These are phyloP conservation scores for Plutomurus gul DNA, from an alignment of 1,140 invertebrate species.

Conservation along the genomic window DNA sequence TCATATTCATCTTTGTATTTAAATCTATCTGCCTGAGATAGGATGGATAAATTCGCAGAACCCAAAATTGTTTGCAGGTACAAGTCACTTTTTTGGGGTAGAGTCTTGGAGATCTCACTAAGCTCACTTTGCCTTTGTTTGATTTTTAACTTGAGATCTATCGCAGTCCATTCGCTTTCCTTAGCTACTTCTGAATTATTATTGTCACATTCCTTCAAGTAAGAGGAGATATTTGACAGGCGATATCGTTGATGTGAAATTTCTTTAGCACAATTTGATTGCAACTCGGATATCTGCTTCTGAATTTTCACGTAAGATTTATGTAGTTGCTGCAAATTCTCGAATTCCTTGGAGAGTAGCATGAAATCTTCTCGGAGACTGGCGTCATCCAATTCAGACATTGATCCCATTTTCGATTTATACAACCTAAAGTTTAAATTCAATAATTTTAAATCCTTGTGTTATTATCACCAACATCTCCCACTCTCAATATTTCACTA, in stretches of 20 bases:
- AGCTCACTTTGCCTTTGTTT: slow-evolving; percentile 76
- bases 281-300: slow-evolving; percentile 79
- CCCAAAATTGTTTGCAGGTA: slow-evolving; percentile 94
- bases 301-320: slow-evolving; percentile 81
- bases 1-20: slow-evolving; percentile 99
- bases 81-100: slow-evolving; percentile 82
- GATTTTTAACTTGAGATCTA: slow-evolving; percentile 71
- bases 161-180: slow-evolving; percentile 56
- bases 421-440: too few relatives aligned
- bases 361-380: neutral
- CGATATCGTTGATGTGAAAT: slow-evolving; percentile 87
- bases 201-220: slow-evolving; percentile 71
- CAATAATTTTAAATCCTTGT: too few relatives aligned
- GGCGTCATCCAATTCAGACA: too few relatives aligned
- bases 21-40: slow-evolving; percentile 96
- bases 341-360: neutral
- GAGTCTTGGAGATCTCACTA: slow-evolving; percentile 80
- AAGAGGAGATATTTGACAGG: slow-evolving; percentile 76
- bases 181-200: slow-evolving; percentile 32
- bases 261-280: slow-evolving; percentile 85
- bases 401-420: too few relatives aligned
- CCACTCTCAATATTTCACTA: too few relatives aligned
- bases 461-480: too few relatives aligned
- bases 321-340: slow-evolving; percentile 68
- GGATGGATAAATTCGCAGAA: slow-evolving; percentile 94